Conservation (phyloP, 2,113 vertebrate genomes). For the Dryoscopus gambensis region DNA sequence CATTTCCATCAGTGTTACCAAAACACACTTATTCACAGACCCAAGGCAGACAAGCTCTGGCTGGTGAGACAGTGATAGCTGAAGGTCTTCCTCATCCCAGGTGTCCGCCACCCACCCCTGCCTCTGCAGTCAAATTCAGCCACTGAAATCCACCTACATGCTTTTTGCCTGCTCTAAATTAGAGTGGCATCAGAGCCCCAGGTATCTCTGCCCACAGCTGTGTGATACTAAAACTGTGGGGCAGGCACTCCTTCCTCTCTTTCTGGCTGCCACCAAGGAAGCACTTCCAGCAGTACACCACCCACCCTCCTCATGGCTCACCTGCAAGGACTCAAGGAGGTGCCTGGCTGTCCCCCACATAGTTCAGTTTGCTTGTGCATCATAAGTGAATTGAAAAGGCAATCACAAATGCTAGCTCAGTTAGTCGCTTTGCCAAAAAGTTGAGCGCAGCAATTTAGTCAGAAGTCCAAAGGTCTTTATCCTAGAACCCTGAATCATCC, state of each 20-base stretch:
- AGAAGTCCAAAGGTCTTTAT: background rate
- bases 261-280: background rate
- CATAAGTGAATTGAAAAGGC: background rate
- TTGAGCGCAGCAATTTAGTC: background rate
- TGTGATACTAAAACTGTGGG: background rate
- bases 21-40: background rate
- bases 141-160: background rate
- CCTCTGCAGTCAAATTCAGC: background rate
- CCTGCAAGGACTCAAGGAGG: background rate
- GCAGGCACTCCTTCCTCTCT: background rate
- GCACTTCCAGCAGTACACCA: background rate
- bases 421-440: background rate
- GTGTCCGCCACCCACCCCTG: background rate
- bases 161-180: background rate
- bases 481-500: background rate
- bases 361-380: background rate
- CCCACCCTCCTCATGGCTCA: background rate
- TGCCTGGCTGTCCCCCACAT: background rate
- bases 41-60: background rate
- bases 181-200: background rate
- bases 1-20: background rate
- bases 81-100: background rate
- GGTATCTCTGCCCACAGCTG: background rate
- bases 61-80: background rate
- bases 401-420: background rate